Evolutionary conservation across 2,113 vertebrate genomes (phyloP), one percentile per base, ranked within the genome.

Genomic region (Climacteris rufus): DNA sequence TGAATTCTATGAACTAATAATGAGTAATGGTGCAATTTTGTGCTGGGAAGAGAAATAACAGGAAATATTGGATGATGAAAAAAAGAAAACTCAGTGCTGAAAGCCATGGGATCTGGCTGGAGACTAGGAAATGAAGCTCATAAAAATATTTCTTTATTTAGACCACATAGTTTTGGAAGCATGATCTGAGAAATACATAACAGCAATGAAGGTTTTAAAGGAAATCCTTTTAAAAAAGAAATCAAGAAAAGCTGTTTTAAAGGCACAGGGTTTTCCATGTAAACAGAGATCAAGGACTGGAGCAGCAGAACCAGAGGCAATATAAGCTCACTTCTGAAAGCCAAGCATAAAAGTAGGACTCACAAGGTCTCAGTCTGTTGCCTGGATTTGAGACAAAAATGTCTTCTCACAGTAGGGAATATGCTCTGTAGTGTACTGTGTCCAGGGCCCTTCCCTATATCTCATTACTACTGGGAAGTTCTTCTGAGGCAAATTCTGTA

Each of bases 1-100:
- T 72, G 81, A 95, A 85, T 90, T 93, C 85, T 85, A 33, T 69
- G 61, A 83, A 6, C 20, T 86, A 54, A 92, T 79, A 94, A 83
- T 80, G 31, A 88, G 13, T 80, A 77, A 92, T 77, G 25, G 40
- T 53, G 22, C 33, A 85, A 86, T 93, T 94, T 65, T 90, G 45
- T 88, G 3, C 71, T 63, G 37, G 59, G 39, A 86, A 80, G 54
- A 57, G 54, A 86, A 92, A 86, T 18, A 69, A 93, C 90, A 65
- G 30, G 40, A 90, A 90, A 86, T 80, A 93, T 1, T 83, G 79
- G 23, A 64, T 65, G 37, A 71, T 9, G 4, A 37, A 70, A 76
- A 49, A 86, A 65, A 90, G 74, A 69, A 74, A 83, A 65, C 24
- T 65, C 40, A 71, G 9, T 74, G 23, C 42, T 0, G 0, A 93